Base-by-base conservation (phyloP, 2,113 vertebrate species). In the Ptychochromis oligacanthus region DNA sequence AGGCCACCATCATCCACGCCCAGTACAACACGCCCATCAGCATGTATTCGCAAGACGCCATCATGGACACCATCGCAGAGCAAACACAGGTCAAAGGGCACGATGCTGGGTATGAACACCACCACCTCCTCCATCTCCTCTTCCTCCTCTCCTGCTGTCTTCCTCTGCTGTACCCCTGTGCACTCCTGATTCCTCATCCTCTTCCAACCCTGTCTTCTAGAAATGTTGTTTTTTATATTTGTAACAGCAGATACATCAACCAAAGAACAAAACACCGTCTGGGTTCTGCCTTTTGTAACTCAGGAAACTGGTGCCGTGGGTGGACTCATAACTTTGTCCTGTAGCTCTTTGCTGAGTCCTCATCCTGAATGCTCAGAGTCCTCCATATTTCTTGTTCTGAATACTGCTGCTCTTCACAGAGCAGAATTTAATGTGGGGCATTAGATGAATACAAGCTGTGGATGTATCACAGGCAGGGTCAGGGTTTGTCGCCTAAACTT, bases 21-120 rank as follows among this genome's bases (percentile, higher is more conserved):
- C 98, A 99, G 95, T 99, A 99, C 97, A 99, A 99, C 97, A 99
- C 98, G 22, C 98, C 98, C 77, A 99, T 99, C 95, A 98, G 97
- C 96, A 98, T 99, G 97, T 99, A 99, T 94, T 99, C 98, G 1
- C 98, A 99, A 93, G 98, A 99, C 59, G 96, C 98, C 94, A 99
- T 99, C 94, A 99, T 99, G 98, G 98, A 99, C 67, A 97, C 95
- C 90, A 99, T 99, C 77, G 98, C 98, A 1, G 98, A 98, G 70
- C 98, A 99, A 94, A 96, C 98, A 70, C 98, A 99, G 95, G 96
- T 95, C 87, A 97, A 97, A 87, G 97, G 97, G 85, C 96, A 96
- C 65, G 98, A 99, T 55, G 90, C 95, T 24, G 95, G 98, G 98
- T 99, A 98, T 97, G 97, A 92, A 24, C 59, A 20, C 79, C 64